Evolutionary conservation across 2,888 invertebrate genomes (phyloP).

Genomic region (Leptarthrus brevirostris): DNA sequence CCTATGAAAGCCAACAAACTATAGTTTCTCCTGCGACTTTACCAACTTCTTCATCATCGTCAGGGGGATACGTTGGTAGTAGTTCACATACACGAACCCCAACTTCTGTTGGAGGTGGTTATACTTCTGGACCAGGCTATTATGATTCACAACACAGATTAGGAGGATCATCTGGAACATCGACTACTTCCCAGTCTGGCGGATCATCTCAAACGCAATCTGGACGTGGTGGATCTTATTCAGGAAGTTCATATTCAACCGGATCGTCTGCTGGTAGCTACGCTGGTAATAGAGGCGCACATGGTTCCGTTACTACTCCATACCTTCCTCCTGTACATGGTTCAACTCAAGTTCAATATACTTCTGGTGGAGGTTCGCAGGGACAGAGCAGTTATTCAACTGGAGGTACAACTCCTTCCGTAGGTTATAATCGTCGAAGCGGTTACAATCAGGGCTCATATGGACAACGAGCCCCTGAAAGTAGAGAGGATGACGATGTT

Average conservation of each 20-base stretch:
- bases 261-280: conserved; percentile 14
- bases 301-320: not conserved
- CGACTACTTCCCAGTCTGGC: not conserved
- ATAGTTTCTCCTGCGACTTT: not conserved
- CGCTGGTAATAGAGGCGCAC: conserved; percentile 2
- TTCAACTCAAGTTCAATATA: conserved; percentile 26
- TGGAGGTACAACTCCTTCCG: not conserved
- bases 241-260: not conserved
- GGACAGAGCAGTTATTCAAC: conserved; percentile 34
- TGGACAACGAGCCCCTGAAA: not conserved
- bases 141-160: not conserved
- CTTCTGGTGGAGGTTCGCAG: conserved; percentile 12
- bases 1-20: not conserved
- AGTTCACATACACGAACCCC: not conserved
- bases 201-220: not conserved
- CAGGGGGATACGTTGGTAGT: not conserved
- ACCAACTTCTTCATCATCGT: not conserved
- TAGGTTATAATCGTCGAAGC: not conserved
- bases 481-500: not conserved
- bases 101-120: not conserved
- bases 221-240: not conserved
- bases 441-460: not conserved
- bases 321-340: conserved; percentile 15
- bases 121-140: not conserved
- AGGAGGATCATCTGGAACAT: not conserved